Evolutionary conservation across 2,888 invertebrate genomes (phyloP).

Genomic region (Steinernema hermaphroditum): DNA sequence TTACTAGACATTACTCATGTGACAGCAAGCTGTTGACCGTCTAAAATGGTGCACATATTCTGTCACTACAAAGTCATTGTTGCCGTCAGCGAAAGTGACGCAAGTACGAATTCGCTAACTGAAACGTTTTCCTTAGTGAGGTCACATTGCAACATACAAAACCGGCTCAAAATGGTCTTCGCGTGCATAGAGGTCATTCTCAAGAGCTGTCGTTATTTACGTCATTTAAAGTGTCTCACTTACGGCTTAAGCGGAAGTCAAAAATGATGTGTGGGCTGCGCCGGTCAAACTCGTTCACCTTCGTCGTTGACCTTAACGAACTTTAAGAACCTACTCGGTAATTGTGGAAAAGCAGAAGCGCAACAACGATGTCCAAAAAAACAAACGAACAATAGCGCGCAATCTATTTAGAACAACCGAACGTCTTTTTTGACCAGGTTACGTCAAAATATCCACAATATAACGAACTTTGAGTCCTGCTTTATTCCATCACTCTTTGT

Average conservation of each 20-base stretch:
- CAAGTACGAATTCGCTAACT: neutral
- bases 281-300: neutral
- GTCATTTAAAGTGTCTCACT: neutral
- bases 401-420: too few species aligned
- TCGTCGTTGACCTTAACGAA: neutral
- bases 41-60: too few species aligned
- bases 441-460: too few species aligned
- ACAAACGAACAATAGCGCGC: too few species aligned
- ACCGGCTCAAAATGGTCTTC: slow-evolving; percentile 21
- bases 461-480: too few species aligned
- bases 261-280: slow-evolving; percentile 4
- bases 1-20: too few species aligned
- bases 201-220: neutral
- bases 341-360: too few species aligned
- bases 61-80: too few species aligned
- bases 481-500: too few species aligned
- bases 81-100: slow-evolving; percentile 14
- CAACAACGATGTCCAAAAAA: too few species aligned
- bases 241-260: neutral
- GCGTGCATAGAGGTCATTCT: neutral
- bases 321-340: neutral
- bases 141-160: slow-evolving; percentile 26
- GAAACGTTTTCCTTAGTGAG: neutral
- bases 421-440: too few species aligned
- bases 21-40: too few species aligned